A percentile compares a stretch with the other conserved stretches of the same genome.
Conservation (phyloP, 2,113 vertebrate genomes). For the Cynoglossus semilaevis region DNA sequence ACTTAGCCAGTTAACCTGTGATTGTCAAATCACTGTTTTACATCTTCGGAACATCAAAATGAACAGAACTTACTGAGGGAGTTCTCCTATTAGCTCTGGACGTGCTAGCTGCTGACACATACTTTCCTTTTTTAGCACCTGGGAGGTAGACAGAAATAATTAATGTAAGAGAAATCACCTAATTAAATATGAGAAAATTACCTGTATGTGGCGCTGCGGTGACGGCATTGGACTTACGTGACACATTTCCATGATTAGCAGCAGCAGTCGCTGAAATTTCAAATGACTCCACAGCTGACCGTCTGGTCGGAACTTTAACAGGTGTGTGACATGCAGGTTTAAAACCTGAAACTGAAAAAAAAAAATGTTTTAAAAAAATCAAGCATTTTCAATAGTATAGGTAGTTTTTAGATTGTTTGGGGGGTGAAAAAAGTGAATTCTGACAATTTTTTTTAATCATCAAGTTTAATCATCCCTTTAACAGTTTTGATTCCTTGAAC, state of each 20-base stretch:
- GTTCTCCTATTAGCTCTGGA: conserved; percentile 68
- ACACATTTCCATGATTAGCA: conserved; percentile 37
- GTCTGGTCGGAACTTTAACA: conserved; percentile 52
- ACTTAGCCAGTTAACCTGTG: too few species aligned
- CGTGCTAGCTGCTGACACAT: conserved; percentile 67
- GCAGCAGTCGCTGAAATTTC: conserved; percentile 24
- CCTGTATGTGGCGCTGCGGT: conserved; percentile 7
- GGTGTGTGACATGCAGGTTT: conserved; percentile 30
- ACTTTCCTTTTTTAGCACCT: conserved; percentile 73
- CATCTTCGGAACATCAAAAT: conserved; percentile 21
- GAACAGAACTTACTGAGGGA: conserved; percentile 72
- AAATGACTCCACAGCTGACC: conserved; percentile 49
- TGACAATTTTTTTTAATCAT: too few species aligned
- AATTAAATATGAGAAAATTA: background rate
- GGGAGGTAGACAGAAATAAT: conserved; percentile 64
- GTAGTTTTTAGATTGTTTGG: too few species aligned
- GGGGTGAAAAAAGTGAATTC: too few species aligned
- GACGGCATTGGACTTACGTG: conserved; percentile 44
- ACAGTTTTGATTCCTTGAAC: too few species aligned
- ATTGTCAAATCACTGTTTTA: too few species aligned
- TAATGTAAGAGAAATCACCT: conserved; percentile 55
- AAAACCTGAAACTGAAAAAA: conserved; percentile 33
- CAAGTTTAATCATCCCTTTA: too few species aligned
- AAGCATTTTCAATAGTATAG: too few species aligned
- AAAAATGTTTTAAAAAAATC: too few species aligned